These are phyloP conservation scores for Papilio aristodemus DNA, from an alignment of 1,140 invertebrate species.

Conservation along the genomic window DNA sequence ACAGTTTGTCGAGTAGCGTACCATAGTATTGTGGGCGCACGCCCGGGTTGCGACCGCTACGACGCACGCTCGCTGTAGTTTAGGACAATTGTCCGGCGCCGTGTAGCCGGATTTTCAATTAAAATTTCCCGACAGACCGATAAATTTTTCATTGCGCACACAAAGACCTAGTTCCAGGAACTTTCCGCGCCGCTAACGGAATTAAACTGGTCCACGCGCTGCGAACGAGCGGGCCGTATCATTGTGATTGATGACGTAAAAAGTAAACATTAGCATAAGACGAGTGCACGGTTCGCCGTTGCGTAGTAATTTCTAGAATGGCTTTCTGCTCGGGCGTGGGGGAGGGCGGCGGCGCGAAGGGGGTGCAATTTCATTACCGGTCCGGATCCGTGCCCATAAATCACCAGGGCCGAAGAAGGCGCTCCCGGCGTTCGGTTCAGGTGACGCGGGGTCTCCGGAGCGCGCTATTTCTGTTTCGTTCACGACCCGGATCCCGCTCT, in stretches of 20 bases:
- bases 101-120: slow-evolving; percentile 58
- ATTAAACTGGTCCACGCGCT: slow-evolving; percentile 48
- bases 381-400: slow-evolving; percentile 82
- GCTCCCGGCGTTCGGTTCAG: slow-evolving; percentile 63
- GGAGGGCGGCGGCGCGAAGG: slow-evolving; percentile 43
- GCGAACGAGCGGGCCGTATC: slow-evolving; percentile 35
- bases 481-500: slow-evolving; percentile 64
- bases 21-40: background rate
- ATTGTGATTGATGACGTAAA: slow-evolving; percentile 59
- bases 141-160: slow-evolving; percentile 73
- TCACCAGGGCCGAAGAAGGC: slow-evolving; percentile 77
- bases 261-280: slow-evolving; percentile 64
- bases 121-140: slow-evolving; percentile 66
- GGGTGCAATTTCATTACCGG: slow-evolving; percentile 81
- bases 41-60: slow-evolving; percentile 23
- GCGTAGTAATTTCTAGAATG: slow-evolving; percentile 79
- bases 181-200: slow-evolving; percentile 49
- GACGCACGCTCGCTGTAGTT: slow-evolving; percentile 2
- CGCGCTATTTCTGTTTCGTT: slow-evolving; percentile 70
- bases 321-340: slow-evolving; percentile 48
- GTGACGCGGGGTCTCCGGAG: slow-evolving; percentile 73
- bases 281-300: slow-evolving; percentile 46
- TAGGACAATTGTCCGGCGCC: slow-evolving; percentile 39
- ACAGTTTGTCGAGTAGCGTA: background rate
- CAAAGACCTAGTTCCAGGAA: slow-evolving; percentile 46